Percentiles rank a stretch among this genome's conserved stretches.
Conservation (phyloP, 2,797 vertebrate species). For the Glossophaga mutica region DNA sequence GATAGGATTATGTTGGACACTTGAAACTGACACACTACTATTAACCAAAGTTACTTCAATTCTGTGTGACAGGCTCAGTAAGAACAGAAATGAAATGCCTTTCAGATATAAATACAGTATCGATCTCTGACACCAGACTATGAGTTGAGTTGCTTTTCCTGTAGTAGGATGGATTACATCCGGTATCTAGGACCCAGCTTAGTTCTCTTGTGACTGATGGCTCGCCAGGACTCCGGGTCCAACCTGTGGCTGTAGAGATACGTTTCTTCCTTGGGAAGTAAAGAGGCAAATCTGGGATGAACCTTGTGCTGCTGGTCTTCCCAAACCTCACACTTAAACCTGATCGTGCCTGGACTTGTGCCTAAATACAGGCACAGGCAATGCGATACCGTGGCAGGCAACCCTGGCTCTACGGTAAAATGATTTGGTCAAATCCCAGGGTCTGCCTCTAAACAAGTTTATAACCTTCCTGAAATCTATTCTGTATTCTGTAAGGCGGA, state of each 20-base stretch:
- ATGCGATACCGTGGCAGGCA: background rate
- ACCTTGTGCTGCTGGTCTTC: background rate
- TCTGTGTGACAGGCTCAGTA: background rate
- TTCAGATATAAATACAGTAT: background rate
- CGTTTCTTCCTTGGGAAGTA: background rate
- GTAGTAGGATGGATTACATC: background rate
- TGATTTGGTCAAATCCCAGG: background rate
- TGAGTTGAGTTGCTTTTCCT: background rate
- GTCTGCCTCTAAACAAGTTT: background rate
- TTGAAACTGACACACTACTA: too few species aligned
- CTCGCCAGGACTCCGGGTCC: background rate
- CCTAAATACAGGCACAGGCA: background rate
- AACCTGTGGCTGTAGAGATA: background rate
- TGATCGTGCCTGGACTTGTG: background rate
- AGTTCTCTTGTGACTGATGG: background rate
- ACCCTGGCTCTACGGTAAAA: background rate
- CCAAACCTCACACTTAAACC: background rate
- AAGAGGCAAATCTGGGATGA: background rate
- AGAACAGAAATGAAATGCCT: background rate
- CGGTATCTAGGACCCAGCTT: background rate
- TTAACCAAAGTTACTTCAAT: background rate
- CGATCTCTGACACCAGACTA: background rate
- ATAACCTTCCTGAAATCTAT: conserved; percentile 18
- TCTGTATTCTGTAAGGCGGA: conserved; percentile 10
- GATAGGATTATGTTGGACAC: background rate